Base-by-base conservation (phyloP, 2,888 invertebrate species). In the Heliconius sara region DNA sequence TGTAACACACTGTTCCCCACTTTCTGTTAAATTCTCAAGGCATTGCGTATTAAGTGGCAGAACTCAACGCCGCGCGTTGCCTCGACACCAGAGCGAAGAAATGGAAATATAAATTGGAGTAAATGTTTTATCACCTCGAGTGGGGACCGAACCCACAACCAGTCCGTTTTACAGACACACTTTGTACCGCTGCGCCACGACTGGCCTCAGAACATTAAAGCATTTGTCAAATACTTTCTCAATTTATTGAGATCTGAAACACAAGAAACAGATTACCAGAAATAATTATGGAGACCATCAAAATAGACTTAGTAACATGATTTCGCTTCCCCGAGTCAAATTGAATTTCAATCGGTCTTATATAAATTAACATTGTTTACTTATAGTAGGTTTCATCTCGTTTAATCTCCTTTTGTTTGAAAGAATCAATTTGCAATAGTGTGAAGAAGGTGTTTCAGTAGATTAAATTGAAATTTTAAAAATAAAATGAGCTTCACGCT, bases 221-320 rank as follows among this genome's bases (percentile, higher is more conserved):
- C 16, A 16, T 27, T 66, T 34, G 34, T 67, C 68, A 34, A 27
- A 2, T 4, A 52, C 27, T 71, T 10, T 57, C 12, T 19, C 9
- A 34, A 52, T 72, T 73, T 13, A 57, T 73, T 73, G 13, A 60
- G n/a, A 73, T 16, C 30, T 30, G 72, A 25, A 63, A 43, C 16
- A 6, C 63, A 77, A 63, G 30, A 65, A 65, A 71, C 43, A 63
- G 39, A n/a, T 73, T 73, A 34, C 73, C 57, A 22, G 30, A 60
- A 72, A 60, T 60, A 73, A 73, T 73, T 60, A 73, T 57, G 34
- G 73, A n/a, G 57, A 73, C 57, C 57, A 72, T 34, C 73, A 57
- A 73, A 73, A 60, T n/a, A 34, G 73, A 73, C 34, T 73, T 60
- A 73, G 34, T 57, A n/a, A 73, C 16, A 73, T 22, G 22, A 52